Evolutionary conservation across 2,113 vertebrate species (phyloP), one percentile per base, ranked within the genome.

Genomic region (Callaeas wilsoni): DNA sequence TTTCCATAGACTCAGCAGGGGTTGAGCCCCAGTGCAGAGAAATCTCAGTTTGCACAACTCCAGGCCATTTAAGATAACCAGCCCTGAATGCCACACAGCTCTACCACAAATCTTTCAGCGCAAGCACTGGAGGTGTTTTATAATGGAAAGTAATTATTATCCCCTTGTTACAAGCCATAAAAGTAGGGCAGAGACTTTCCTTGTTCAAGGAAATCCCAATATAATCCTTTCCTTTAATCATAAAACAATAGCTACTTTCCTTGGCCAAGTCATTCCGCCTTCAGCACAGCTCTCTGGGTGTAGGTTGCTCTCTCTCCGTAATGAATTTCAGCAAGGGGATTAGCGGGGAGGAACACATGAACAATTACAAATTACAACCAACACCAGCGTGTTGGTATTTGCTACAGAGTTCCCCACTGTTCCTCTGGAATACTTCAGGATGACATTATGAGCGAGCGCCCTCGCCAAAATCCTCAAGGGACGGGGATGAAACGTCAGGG

Each of bases 171-270:
- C 79, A 75, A 90, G 92, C 88, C 90, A 90, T 87, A 93, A 92
- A 95, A 96, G 83, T 88, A 74, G 87, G 93, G 90, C 90, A 94
- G 71, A 18, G 13, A 90, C 86, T 94, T 93, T 86, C 68, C 92
- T 86, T 81, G 88, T 92, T 91, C 90, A 80, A 94, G 93, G 92
- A 96, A 96, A 96, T 96, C 95, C 89, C 94, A 90, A 84, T 90
- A 89, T 93, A 96, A 95, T 93, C 96, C 93, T 37, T 92, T 91
- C 86, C 88, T 96, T 93, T 94, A 96, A 94, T 92, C 93, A 87
- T 71, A 86, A 92, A 93, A 96, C 93, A 96, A 96, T 96, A 93
- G 95, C 71, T 80, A 81, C 87, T 95, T 95, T 83, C 90, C 93
- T 77, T 1, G 1, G 90, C 93, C 92, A 96, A 96, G 90, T 57